Evolutionary conservation across 2,113 vertebrate genomes (phyloP).

Genomic region (Lasiurus cinereus): DNA sequence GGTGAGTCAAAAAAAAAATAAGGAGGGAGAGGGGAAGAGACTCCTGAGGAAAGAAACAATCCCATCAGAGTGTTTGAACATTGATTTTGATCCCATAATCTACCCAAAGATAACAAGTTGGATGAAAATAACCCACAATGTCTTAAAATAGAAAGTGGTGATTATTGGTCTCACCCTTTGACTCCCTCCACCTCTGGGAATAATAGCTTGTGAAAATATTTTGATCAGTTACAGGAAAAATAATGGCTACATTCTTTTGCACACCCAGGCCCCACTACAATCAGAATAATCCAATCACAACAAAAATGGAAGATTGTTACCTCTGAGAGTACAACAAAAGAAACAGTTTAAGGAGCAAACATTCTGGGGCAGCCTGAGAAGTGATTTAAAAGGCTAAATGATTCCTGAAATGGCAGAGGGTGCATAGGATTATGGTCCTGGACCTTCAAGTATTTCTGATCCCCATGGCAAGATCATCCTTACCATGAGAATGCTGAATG

Average conservation of each 20-base stretch:
- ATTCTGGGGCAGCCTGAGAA: neutral
- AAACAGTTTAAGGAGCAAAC: neutral
- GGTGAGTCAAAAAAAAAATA: neutral
- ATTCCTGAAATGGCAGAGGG: neutral
- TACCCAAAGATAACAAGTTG: neutral
- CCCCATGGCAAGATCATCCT: neutral
- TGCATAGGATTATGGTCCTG: rapidly evolving
- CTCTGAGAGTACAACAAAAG: neutral
- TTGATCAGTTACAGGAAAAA: neutral
- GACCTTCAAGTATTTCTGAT: neutral
- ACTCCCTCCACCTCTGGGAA: neutral
- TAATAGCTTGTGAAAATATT: constrained; percentile 22
- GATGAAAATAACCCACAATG: neutral
- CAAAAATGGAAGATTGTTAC: neutral
- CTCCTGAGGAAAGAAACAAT: neutral
- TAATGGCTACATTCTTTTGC: neutral
- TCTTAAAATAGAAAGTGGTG: neutral
- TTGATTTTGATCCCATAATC: neutral
- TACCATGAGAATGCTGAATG: neutral
- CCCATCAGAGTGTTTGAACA: neutral
- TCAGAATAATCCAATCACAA: neutral
- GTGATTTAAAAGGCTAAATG: neutral
- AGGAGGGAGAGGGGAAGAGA: neutral
- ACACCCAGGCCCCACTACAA: neutral
- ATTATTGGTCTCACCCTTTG: neutral